Conservation (phyloP, 1,140 invertebrate species). For the Philopotamus ludificatus region DNA sequence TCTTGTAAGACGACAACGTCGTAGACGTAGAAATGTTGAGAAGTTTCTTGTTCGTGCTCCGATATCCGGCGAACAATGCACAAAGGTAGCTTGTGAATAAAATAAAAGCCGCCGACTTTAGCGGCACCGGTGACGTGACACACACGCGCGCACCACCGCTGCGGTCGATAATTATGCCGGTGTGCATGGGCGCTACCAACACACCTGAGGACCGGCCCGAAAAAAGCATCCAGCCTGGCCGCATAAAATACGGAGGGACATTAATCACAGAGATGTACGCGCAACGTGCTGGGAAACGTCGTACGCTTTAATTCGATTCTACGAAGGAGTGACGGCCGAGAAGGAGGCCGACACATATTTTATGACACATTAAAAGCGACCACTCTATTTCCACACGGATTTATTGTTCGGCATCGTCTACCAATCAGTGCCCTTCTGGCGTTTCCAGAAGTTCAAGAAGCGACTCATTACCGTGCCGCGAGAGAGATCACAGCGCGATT, state of each 20-base stretch:
- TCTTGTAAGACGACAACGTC: not conserved
- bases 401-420: too few relatives aligned
- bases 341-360: not conserved
- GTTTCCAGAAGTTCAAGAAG: too few relatives aligned
- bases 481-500: too few relatives aligned
- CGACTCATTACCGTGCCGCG: too few relatives aligned
- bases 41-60: not conserved
- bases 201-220: not conserved
- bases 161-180: conserved; percentile 20
- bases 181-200: not conserved
- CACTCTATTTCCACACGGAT: not conserved
- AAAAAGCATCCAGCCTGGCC: not conserved
- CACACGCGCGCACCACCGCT: not conserved
- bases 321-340: not conserved
- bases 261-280: conserved; percentile 16
- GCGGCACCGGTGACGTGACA: not conserved
- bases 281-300: not conserved
- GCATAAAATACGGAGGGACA: conserved; percentile 18
- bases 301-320: conserved; percentile 8
- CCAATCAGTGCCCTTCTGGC: too few relatives aligned
- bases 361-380: conserved; percentile 11
- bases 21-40: not conserved
- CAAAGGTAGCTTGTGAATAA: conserved; percentile 13
- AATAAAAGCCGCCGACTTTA: conserved; percentile 18
- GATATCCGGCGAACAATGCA: not conserved